These are phyloP conservation scores for Corvus cornix DNA, from an alignment of 2,113 vertebrate species.

Conservation along the genomic window DNA sequence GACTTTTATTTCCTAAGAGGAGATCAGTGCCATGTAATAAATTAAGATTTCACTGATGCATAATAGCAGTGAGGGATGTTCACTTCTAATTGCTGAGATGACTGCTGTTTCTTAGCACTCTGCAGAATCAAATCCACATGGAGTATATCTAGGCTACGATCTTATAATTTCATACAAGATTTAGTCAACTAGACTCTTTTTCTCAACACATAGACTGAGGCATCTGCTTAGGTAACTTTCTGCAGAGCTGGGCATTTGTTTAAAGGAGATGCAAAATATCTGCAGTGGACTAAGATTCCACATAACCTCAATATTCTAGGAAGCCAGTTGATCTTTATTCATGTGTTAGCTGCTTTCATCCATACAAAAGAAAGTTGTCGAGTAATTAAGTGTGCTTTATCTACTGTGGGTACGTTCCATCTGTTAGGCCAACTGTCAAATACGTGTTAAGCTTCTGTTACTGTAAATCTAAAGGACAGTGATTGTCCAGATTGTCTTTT, in stretches of 20 bases:
- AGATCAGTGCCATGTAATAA: neutral
- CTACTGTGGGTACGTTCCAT: neutral
- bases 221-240: neutral
- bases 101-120: neutral
- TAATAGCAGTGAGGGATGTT: neutral
- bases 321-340: neutral
- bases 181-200: neutral
- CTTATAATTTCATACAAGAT: neutral
- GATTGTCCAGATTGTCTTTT: neutral
- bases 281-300: neutral
- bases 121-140: fast-evolving
- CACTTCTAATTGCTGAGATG: neutral
- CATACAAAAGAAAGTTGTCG: neutral
- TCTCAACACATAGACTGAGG: fast-evolving
- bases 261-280: no score
- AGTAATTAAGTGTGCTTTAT: neutral
- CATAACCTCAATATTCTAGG: neutral
- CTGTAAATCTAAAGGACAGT: neutral
- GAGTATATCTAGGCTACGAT: neutral
- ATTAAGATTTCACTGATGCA: neutral
- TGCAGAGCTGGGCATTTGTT: neutral
- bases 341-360: neutral
- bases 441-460: neutral
- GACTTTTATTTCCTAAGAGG: neutral
- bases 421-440: neutral